Percentiles rank a stretch among this genome's conserved stretches.
These are phyloP conservation scores for Malurus cyaneus DNA, from an alignment of 2,113 vertebrate genomes.

Conservation along the genomic window DNA sequence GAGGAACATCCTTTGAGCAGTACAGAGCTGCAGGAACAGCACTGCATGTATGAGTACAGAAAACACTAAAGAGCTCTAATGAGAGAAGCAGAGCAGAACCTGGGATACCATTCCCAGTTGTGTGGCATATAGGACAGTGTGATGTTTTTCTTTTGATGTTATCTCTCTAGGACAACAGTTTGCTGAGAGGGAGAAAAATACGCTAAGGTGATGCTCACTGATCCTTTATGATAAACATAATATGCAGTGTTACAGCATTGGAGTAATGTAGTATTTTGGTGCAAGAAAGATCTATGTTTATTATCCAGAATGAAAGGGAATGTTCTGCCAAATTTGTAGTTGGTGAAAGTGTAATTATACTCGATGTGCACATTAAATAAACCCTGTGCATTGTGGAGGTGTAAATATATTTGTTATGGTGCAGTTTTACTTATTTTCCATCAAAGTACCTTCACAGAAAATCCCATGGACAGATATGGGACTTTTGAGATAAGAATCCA, in stretches of 20 bases:
- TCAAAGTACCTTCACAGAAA: neutral
- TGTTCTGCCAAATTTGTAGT: neutral
- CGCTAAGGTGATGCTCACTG: neutral
- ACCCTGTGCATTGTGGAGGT: neutral
- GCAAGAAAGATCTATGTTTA: neutral
- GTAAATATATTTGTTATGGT: neutral
- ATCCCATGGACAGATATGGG: neutral
- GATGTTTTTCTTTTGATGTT: too few relatives aligned
- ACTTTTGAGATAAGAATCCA: neutral
- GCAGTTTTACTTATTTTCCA: neutral
- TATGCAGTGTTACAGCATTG: neutral
- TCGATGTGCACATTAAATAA: neutral
- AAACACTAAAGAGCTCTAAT: rapidly evolving
- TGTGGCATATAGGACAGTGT: too few relatives aligned
- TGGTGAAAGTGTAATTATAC: neutral
- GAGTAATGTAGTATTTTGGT: neutral
- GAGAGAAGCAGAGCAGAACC: neutral
- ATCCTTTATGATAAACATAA: neutral
- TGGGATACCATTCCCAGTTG: neutral
- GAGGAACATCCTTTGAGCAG: neutral
- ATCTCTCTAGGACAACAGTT: neutral
- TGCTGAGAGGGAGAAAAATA: neutral
- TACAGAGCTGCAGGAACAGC: neutral
- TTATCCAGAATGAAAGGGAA: neutral
- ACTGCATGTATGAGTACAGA: rapidly evolving